Evolutionary conservation across 2,113 vertebrate species (phyloP).

Genomic region (Phrynosoma platyrhinos): DNA sequence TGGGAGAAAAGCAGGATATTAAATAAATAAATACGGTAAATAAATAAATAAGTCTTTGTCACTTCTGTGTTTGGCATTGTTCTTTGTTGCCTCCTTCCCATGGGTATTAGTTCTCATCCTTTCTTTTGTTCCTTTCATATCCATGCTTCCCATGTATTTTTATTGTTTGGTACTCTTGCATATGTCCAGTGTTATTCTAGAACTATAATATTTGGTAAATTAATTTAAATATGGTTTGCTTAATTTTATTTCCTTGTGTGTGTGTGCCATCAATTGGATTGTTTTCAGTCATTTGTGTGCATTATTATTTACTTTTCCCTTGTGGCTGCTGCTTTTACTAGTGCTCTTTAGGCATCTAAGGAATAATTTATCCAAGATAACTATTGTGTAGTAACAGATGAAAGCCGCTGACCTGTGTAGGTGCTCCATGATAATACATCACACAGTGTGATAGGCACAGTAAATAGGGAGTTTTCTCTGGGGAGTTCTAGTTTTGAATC

Average conservation of each 20-base stretch:
- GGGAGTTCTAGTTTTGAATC: neutral
- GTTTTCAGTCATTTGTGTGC: neutral
- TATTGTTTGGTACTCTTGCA: neutral
- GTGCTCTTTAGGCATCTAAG: neutral
- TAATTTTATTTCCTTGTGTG: neutral
- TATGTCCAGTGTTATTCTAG: neutral
- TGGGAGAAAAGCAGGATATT: too few relatives aligned
- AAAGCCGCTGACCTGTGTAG: too few relatives aligned
- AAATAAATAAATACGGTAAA: too few relatives aligned
- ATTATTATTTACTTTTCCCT: slow-evolving; percentile 9
- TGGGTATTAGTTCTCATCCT: neutral
- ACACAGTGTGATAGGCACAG: too few relatives aligned
- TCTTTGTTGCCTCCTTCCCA: neutral
- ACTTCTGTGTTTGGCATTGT: neutral
- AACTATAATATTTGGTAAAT: neutral
- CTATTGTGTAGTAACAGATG: neutral
- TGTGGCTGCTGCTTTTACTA: neutral
- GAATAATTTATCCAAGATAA: neutral
- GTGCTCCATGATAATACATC: too few relatives aligned
- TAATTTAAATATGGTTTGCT: neutral
- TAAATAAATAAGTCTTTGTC: neutral
- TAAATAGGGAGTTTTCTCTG: neutral
- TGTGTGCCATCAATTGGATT: slow-evolving; percentile 10
- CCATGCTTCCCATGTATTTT: neutral
- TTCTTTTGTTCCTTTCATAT: neutral